Conservation (phyloP, 2,113 vertebrate genomes). For the Chunga burmeisteri region DNA sequence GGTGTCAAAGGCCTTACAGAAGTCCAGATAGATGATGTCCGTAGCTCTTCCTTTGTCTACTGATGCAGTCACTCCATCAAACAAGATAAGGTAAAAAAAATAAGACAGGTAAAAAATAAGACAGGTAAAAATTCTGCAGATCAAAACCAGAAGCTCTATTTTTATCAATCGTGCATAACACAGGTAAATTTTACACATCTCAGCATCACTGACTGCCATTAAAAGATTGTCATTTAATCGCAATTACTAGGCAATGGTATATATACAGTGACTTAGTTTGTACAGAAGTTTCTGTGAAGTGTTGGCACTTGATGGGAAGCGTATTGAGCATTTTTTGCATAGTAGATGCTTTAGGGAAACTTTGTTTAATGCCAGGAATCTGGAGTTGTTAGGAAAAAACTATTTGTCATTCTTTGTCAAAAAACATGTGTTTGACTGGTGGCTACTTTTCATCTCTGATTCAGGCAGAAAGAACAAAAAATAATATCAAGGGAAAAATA, state of each 20-base stretch:
- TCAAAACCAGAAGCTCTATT: neutral
- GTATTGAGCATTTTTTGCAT: neutral
- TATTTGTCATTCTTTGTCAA: neutral
- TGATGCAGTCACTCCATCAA: too few relatives aligned
- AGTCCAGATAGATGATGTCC: too few relatives aligned
- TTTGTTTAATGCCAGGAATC: neutral
- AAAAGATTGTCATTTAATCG: neutral
- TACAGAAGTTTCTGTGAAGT: neutral
- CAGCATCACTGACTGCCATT: neutral
- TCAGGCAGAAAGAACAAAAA: neutral
- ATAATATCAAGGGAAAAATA: neutral
- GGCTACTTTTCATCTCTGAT: neutral
- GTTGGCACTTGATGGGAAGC: neutral
- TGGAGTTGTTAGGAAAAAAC: neutral
- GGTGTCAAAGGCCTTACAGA: too few relatives aligned
- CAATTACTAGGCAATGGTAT: neutral
- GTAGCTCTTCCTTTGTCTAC: too few relatives aligned
- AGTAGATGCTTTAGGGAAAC: neutral
- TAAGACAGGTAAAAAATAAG: neutral
- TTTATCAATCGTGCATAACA: accelerated
- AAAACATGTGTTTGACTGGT: neutral
- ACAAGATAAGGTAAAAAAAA: too few relatives aligned
- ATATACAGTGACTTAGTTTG: neutral
- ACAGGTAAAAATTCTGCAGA: neutral
- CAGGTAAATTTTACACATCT: neutral